Evolutionary conservation across 2,888 invertebrate genomes (phyloP).

Genomic region (Homarus gammarus): DNA sequence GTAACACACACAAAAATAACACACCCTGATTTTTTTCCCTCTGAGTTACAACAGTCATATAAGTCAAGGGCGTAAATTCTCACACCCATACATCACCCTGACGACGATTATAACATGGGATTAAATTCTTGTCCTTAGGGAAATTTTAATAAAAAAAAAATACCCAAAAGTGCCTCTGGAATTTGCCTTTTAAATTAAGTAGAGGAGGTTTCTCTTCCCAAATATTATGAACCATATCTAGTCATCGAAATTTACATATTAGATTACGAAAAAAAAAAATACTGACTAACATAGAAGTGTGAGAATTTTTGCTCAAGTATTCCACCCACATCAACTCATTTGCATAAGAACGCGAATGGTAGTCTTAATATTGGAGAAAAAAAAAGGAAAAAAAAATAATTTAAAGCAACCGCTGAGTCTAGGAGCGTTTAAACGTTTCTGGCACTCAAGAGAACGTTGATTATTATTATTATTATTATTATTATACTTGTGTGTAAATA

Average conservation of each 20-base stretch:
- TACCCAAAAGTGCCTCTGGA: background rate
- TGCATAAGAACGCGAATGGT: background rate
- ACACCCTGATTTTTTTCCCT: no score
- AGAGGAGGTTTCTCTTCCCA: background rate
- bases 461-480: background rate
- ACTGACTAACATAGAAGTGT: no score
- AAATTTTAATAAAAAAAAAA: background rate
- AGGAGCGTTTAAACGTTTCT: background rate
- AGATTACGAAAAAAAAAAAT: background rate
- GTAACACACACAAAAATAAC: no score
- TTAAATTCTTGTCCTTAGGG: no score
- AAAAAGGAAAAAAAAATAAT: background rate
- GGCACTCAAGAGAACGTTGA: no score
- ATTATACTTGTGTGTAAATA: background rate
- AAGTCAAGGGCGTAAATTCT: no score
- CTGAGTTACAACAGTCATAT: no score
- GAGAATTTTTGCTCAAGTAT: background rate
- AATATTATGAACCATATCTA: background rate
- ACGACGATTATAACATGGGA: no score
- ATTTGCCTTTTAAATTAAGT: background rate
- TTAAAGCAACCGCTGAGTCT: background rate
- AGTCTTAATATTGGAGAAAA: background rate
- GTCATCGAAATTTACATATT: background rate
- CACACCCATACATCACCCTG: no score
- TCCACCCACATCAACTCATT: background rate